Evolutionary conservation across 2,113 vertebrate genomes (phyloP), one percentile per base, ranked within the genome.

Genomic region (Gnathonemus longibarbis): DNA sequence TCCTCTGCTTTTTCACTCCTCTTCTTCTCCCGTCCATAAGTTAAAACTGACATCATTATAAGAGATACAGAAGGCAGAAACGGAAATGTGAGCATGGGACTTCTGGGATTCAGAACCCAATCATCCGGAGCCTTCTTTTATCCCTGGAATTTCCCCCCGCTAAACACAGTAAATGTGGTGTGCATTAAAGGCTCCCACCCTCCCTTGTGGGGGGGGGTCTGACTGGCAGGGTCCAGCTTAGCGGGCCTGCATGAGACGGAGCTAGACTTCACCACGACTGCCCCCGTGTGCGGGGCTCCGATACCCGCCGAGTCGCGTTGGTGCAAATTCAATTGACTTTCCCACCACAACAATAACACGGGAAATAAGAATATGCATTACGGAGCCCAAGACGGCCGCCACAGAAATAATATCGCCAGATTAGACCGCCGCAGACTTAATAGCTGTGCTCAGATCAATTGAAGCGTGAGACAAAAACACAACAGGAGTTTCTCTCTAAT

Each of bases 111-210:
- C 15, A 27, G 58, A 91, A 77, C n/a, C 56, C 48, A 91, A 91
- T 92, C 90, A 89, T 91, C 92, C 90, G 91, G 91, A 91, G 89
- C 66, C 84, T 31, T 89, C 91, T 92, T 89, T 93, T 85, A 92
- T 92, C 90, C 91, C 77, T 88, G 85, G 74, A 91, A 91, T 50
- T 89, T 89, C 90, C 89, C 46, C 52, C 87, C 39, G 62, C 90
- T 92, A 92, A 93, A 91, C 88, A 91, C 13, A 46, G 88, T 70
- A 89, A 90, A 90, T 24, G 31, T 83, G 91, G 91, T 90, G 88
- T 91, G 89, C 90, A 91, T 91, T 91, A 92, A 90, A 92, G 88
- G 80, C 89, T 90, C 84, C 66, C 39, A 21, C 84, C 62, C 35
- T 88, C 90, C 90, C 90, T 50, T 87, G 77, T 88, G 90, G 66